Conservation (phyloP, 2,113 vertebrate species). For the Casuarius casuarius region DNA sequence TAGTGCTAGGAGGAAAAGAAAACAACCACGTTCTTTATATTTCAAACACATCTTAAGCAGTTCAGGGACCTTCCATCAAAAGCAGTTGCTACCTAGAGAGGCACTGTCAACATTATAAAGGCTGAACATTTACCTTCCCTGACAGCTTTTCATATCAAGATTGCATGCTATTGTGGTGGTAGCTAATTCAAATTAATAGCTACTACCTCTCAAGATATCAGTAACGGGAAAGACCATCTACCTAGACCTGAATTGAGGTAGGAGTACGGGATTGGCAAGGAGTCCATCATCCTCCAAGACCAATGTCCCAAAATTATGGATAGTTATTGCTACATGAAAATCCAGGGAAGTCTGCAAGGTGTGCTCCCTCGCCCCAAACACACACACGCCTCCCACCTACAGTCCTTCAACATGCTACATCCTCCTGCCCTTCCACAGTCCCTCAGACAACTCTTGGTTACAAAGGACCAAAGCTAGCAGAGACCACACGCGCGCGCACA, state of each 20-base stretch:
- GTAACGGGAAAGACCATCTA: not conserved
- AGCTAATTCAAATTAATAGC: slow-evolving; percentile 1
- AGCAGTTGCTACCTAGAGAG: not conserved
- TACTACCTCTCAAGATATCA: not conserved
- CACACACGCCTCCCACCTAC: no score
- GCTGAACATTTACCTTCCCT: not conserved
- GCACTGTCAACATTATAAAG: not conserved
- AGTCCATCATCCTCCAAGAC: not conserved
- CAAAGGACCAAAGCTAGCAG: no score
- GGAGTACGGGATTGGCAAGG: not conserved
- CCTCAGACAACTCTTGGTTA: not conserved
- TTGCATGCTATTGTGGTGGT: not conserved
- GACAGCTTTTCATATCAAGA: not conserved
- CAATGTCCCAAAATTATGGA: not conserved
- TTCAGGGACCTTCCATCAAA: not conserved
- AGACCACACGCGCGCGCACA: no score
- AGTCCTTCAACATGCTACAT: not conserved
- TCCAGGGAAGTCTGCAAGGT: no score
- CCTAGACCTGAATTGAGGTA: not conserved
- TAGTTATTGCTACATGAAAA: not conserved
- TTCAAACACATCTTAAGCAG: not conserved
- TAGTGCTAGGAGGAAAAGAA: not conserved
- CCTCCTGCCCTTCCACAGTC: not conserved
- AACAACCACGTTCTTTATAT: not conserved
- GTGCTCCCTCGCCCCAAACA: no score